Evolutionary conservation across 1,140 invertebrate species (phyloP).

Genomic region (Thrips palmi): DNA sequence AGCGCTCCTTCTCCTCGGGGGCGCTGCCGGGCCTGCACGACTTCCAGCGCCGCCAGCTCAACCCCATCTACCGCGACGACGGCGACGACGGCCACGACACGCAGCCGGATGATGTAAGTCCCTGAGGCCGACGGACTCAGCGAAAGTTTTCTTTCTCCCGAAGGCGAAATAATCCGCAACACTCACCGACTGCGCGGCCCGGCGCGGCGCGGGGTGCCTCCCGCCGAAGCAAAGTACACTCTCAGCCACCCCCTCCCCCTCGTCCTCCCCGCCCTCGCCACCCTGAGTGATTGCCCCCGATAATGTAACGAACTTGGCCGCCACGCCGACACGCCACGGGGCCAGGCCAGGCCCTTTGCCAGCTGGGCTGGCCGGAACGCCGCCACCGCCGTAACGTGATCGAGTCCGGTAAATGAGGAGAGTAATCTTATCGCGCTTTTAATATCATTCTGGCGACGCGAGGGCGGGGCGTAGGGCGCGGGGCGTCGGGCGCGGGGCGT

Average conservation of each 20-base stretch:
- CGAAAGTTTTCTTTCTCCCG: background rate
- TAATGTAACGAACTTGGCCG: too few species aligned
- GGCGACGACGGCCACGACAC: constrained; percentile 36
- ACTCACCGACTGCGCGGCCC: background rate
- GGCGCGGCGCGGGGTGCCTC: background rate
- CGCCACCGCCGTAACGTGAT: too few species aligned
- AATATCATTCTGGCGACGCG: too few species aligned
- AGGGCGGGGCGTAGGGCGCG: too few species aligned
- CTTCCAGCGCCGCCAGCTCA: constrained; percentile 40
- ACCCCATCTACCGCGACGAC: constrained; percentile 35
- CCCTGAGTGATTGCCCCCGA: too few species aligned
- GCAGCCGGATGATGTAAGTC: constrained; percentile 20
- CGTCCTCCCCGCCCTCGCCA: background rate
- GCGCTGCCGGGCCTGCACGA: constrained; percentile 51
- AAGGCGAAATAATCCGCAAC: constrained; percentile 1
- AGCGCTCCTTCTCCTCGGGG: constrained; percentile 56
- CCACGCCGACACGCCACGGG: too few species aligned
- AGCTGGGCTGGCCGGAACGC: too few species aligned
- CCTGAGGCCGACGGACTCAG: constrained; percentile 1
- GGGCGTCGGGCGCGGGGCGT: too few species aligned
- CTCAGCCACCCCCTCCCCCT: background rate
- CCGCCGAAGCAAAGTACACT: constrained; percentile 1
- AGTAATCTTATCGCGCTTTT: too few species aligned
- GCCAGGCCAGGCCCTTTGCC: too few species aligned
- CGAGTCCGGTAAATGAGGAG: too few species aligned